Evolutionary conservation across 2,888 invertebrate species (phyloP).

Genomic region (Cheilosia grossa): DNA sequence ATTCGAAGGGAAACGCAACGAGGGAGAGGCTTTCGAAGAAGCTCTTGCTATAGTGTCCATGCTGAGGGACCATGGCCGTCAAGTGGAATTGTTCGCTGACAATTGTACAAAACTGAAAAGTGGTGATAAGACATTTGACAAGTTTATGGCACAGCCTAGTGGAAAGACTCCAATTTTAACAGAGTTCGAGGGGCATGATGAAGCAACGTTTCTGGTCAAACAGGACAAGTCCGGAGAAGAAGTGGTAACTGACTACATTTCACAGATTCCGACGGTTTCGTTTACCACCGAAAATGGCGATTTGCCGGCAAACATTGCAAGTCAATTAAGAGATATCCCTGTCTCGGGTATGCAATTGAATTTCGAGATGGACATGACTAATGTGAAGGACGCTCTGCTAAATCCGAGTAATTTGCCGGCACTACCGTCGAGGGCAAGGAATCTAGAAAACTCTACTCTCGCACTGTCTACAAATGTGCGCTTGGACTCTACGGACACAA

Average conservation of each 20-base stretch:
- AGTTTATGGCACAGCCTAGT: background rate
- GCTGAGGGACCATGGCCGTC: conserved; percentile 76
- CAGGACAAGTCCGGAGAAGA: conserved; percentile 6
- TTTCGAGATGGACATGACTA: conserved; percentile 80
- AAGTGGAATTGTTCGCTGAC: conserved; percentile 78
- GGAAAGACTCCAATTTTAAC: conserved; percentile 24
- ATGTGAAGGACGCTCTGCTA: conserved; percentile 77
- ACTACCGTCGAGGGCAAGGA: background rate
- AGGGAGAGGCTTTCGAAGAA: conserved; percentile 75
- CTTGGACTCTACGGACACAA: background rate
- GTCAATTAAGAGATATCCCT: conserved; percentile 76
- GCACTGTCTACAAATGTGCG: conserved; percentile 3
- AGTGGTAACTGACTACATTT: background rate
- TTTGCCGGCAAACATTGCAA: background rate
- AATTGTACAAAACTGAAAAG: conserved; percentile 65
- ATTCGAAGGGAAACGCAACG: conserved; percentile 63
- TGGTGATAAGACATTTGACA: conserved; percentile 26
- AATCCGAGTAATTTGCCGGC: background rate
- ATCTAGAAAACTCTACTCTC: background rate
- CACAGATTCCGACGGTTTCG: background rate
- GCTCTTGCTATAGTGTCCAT: conserved; percentile 77
- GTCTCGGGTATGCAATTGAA: conserved; percentile 79
- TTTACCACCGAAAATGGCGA: background rate
- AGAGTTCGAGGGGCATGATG: conserved; percentile 34
- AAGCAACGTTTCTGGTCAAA: conserved; percentile 24